Evolutionary conservation across 2,888 invertebrate genomes (phyloP).

Genomic region (Dorcus hopei): DNA sequence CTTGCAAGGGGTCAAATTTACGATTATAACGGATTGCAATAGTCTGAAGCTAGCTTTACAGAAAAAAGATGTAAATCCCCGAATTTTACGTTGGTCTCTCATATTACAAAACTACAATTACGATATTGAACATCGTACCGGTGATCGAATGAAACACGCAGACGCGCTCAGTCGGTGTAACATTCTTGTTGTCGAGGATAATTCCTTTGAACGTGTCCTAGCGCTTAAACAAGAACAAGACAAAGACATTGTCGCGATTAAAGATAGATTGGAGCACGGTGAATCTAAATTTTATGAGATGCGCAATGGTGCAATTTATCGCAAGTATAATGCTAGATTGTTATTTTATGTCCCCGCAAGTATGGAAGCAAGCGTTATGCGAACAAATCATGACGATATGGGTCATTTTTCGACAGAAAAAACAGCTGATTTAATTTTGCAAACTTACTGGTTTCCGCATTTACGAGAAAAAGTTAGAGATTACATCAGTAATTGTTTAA

Average conservation of each 20-base stretch:
- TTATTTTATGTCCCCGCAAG: constrained; percentile 24
- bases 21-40: constrained; percentile 38
- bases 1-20: constrained; percentile 32
- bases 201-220: constrained; percentile 10
- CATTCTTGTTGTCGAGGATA: constrained; percentile 3
- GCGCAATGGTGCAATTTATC: constrained; percentile 8
- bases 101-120: constrained; percentile 30
- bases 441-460: constrained; percentile 38
- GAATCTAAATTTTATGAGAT: constrained; percentile 9
- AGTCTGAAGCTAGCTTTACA: constrained; percentile 35
- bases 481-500: constrained; percentile 33
- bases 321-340: constrained; percentile 5
- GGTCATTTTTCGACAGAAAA: constrained; percentile 36
- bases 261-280: constrained; percentile 2
- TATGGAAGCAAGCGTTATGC: constrained; percentile 28
- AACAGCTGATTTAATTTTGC: constrained; percentile 25
- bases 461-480: constrained; percentile 28
- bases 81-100: constrained; percentile 36
- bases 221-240: constrained; percentile 6
- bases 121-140: background rate
- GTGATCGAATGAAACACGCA: constrained; percentile 1
- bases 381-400: constrained; percentile 28
- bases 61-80: constrained; percentile 33
- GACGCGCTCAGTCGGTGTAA: constrained; percentile 8
- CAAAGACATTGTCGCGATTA: constrained; percentile 4